Base-by-base conservation (phyloP, 1,140 invertebrate species). In the Triops longicaudatus region DNA sequence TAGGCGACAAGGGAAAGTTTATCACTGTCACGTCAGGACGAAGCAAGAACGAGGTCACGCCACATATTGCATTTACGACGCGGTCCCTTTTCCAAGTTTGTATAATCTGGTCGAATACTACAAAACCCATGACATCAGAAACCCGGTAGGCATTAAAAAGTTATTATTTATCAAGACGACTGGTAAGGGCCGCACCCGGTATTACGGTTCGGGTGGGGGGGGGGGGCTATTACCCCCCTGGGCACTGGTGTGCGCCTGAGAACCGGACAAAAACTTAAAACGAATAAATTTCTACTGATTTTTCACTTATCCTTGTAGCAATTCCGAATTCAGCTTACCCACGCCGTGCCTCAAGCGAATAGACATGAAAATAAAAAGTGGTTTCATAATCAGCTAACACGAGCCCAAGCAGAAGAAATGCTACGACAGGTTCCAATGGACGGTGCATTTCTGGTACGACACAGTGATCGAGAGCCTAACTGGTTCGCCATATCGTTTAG, bases 401-500 rank as follows among this genome's bases (percentile, higher is more conserved):
- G 95, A 78, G 87, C 88, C 31, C 87, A 92, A 76, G 94, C 96
- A 0, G 96, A 99, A 84, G 92, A 96, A 75, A 88, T 95, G 82
- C 84, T 98, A 26, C 91, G 90, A 80, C 88, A 91, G 80, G 88
- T 95, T 43, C 90, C 90, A 74, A 89, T 88, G 1, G 94, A 98
- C 84, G 96, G 96, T 3, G 94, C 95, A 1, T 99, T 97, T 85
- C 85, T 99, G 42, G 94, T 99, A 0, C 85, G 97, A 77, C 91
- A 92, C 6, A 93, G 91, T 82, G 93, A 95, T 81, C 93, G 93
- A 81, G 94, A 95, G 79, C 87, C 87, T 3, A 90, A 91, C 81
- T 91, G 90, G 14, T 98, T 93, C 85, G 93, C 94, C n/a, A 96
- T 99, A 80, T 97, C 95, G 77, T 98, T 98, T 84, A 91, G 93